These are phyloP conservation scores for Gouania willdenowi DNA, from an alignment of 2,797 vertebrate species.

Conservation along the genomic window DNA sequence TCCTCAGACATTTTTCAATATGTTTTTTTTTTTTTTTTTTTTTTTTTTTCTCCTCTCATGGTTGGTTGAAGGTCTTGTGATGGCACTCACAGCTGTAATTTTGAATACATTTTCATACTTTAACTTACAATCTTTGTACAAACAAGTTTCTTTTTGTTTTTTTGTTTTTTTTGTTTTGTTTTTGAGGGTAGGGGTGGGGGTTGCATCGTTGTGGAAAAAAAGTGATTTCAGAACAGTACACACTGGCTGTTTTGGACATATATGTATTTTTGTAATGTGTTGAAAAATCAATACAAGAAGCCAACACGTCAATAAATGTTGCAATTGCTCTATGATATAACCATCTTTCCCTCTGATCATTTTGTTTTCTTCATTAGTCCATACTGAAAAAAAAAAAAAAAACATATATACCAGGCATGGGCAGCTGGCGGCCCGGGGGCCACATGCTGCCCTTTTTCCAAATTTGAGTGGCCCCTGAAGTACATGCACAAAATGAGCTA, in stretches of 20 bases:
- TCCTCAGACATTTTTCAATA: slow-evolving; percentile 45
- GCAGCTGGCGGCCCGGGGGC: too few relatives aligned
- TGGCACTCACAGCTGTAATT: slow-evolving; percentile 71
- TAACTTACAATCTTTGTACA: slow-evolving; percentile 74
- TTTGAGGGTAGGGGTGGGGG: slow-evolving; percentile 18
- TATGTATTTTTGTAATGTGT: slow-evolving; percentile 81
- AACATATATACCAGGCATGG: neutral
- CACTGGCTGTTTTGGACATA: slow-evolving; percentile 75
- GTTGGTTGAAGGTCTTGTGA: slow-evolving; percentile 70
- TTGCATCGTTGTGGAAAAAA: slow-evolving; percentile 72
- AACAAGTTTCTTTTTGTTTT: slow-evolving; percentile 63
- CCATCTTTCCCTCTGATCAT: slow-evolving; percentile 36
- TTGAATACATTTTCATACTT: slow-evolving; percentile 64
- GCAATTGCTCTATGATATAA: slow-evolving; percentile 74
- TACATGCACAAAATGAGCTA: too few relatives aligned
- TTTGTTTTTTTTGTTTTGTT: slow-evolving; percentile 41
- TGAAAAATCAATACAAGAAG: slow-evolving; percentile 79
- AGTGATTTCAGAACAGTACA: slow-evolving; percentile 73
- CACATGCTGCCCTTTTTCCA: too few relatives aligned
- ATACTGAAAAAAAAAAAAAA: neutral
- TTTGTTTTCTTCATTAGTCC: slow-evolving; percentile 15
- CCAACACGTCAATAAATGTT: slow-evolving; percentile 80
- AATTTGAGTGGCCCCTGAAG: too few relatives aligned
- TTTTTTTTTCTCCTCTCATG: slow-evolving; percentile 42
- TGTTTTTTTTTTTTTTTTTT: slow-evolving; percentile 8